Evolutionary conservation across 1,140 invertebrate genomes (phyloP), one percentile per base, ranked within the genome.

Genomic region (Drosophila neocordata): DNA sequence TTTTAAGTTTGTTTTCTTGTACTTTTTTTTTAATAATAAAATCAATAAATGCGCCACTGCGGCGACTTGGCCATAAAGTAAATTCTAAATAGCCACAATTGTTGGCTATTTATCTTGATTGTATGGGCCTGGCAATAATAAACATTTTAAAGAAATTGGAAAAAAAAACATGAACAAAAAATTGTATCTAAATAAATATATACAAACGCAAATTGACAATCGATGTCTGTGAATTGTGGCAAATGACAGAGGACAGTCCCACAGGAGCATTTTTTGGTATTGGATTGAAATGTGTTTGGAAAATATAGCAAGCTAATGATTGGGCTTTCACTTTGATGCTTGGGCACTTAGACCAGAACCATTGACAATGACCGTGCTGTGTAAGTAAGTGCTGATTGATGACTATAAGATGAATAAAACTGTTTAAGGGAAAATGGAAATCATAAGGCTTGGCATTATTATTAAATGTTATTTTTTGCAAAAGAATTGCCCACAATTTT

Each of bases 41-140:
- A 87, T 87, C 82, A 88, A 87, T 87, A 87, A 88, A 72, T 78
- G 75, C 75, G 78, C 71, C 83, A 22, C 57, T 37, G 53, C 65
- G 83, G 71, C 78, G 75, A 73, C 74, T 76, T 70, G 71, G 69
- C 71, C 85, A 85, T 82, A 85, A 88, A 82, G 62, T 52, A 73
- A 70, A 69, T 75, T 69, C 65, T 66, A 70, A 66, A 81, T 65
- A 65, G 63, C 75, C 82, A 31, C 82, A 88, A 88, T 82, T 88
- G 78, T 65, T 72, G 72, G 65, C 79, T 83, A 88, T 88, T 88
- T 87, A 87, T 87, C 83, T 88, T 72, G 82, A 87, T 87, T 87
- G 82, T 73, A 48, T 60, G 61, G 52, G 71, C 61, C 61, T 13
- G 83, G 68, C 59, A 59, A 69, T 71, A 76, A 73, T 76, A 79